A percentile compares a stretch with the other conserved stretches of the same genome.
Evolutionary conservation across 2,797 vertebrate genomes (phyloP).

Genomic region (Thamnophis elegans): DNA sequence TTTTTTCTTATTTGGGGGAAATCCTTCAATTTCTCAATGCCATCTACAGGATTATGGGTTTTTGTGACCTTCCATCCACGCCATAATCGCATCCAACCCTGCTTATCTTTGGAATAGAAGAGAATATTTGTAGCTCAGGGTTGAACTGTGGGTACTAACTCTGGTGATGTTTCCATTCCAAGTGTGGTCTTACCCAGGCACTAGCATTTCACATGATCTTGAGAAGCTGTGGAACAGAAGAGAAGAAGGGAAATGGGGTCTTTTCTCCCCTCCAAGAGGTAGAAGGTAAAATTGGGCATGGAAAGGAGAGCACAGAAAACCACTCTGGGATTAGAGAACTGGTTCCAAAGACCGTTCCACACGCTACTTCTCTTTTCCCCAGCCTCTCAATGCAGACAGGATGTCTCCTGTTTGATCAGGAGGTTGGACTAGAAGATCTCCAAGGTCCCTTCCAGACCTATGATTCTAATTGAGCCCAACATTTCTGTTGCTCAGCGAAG

Average conservation of each 20-base stretch:
- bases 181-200: neutral
- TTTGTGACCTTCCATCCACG: neutral
- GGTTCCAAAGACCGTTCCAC: neutral
- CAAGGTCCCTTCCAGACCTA: neutral
- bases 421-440: neutral
- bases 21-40: neutral
- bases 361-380: neutral
- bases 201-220: neutral
- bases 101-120: neutral
- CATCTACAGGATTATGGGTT: neutral
- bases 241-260: neutral
- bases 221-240: neutral
- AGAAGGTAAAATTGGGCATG: neutral
- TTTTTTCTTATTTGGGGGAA: neutral
- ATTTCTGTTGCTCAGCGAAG: neutral
- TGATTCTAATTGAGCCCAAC: neutral
- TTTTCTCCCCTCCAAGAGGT: neutral
- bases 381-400: neutral
- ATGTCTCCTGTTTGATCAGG: neutral
- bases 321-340: neutral
- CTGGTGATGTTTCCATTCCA: neutral
- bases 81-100: neutral
- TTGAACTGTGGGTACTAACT: neutral
- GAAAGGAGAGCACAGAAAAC: neutral
- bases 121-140: neutral